Evolutionary conservation across 2,888 invertebrate genomes (phyloP).

Genomic region (Drosophila silvestris): DNA sequence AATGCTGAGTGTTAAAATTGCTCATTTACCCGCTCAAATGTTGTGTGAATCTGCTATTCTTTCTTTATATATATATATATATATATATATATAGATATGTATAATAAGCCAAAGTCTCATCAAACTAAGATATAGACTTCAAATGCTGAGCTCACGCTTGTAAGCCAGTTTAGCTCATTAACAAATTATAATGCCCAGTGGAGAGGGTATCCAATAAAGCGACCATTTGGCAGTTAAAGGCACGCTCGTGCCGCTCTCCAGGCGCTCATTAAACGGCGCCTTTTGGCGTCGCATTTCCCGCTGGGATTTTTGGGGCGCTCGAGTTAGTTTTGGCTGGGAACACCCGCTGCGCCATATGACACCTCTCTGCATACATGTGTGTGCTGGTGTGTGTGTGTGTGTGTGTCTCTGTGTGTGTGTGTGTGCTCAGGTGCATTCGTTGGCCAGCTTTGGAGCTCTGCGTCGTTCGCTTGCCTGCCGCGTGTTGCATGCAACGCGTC

Average conservation of each 20-base stretch:
- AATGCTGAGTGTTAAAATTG: background rate
- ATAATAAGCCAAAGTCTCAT: background rate
- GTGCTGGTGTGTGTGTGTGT: background rate
- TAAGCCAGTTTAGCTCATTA: background rate
- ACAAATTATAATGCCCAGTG: background rate
- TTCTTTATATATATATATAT: background rate
- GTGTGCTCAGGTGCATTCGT: slow-evolving; percentile 70
- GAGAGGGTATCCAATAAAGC: slow-evolving; percentile 4
- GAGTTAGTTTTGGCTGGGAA: slow-evolving; percentile 60
- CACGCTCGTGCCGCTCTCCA: slow-evolving; percentile 58
- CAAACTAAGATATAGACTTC: background rate
- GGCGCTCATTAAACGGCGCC: slow-evolving; percentile 75
- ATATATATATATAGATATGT: background rate
- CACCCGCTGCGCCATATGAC: slow-evolving; percentile 80
- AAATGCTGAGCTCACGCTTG: background rate
- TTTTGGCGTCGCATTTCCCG: slow-evolving; percentile 72
- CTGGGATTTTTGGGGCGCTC: slow-evolving; percentile 68
- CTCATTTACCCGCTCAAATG: background rate
- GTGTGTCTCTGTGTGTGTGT: slow-evolving; percentile 21
- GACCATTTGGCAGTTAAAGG: slow-evolving; percentile 13
- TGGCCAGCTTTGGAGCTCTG: slow-evolving; percentile 45
- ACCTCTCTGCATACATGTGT: slow-evolving; percentile 41
- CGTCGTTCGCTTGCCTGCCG: slow-evolving; percentile 43
- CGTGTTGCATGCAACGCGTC: slow-evolving; percentile 73
- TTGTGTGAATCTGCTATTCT: background rate